Evolutionary conservation across 2,888 invertebrate species (phyloP), one percentile per base, ranked within the genome.

Genomic region (Crematogaster levior): DNA sequence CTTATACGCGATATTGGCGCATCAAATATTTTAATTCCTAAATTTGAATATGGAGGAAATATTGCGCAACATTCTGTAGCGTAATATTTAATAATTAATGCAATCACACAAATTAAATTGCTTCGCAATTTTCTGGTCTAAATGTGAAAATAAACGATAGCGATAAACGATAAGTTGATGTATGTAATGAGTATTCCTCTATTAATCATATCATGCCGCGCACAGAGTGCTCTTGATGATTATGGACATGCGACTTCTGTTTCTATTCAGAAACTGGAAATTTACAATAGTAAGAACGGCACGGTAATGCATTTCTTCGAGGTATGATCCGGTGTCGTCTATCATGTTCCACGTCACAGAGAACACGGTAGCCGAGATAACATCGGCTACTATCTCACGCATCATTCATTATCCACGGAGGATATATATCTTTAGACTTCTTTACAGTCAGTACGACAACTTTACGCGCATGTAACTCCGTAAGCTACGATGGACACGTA

Each of bases 341-440:
- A 75, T 86, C 84, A 88, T 82, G 70, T 46, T 58, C 61, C 34
- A 18, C 51, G 72, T 66, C 51, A 73, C 48, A 53, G 53, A 43
- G 40, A 18, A 61, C 66, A 51, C 82, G 81, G 82, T 77, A 82
- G 83, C 84, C 65, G 74, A 86, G 91, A 90, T 89, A 91, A 85
- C 88, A 91, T 91, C 90, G 86, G 40, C 91, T 88, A 91, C 91
- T 92, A 92, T 92, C 90, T 88, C 89, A 85, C 89, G 86, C 89
- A 91, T 91, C 91, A 88, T 92, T 91, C 91, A 90, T 92, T 92
- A 91, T 86, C 85, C 81, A 82, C 88, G 85, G 75, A 82, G 66
- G 60, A 77, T 85, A 80, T 86, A 86, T 89, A 88, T 90, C 90
- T 88, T 86, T 84, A 53, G 87, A 87, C 85, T 89, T 86, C 88